A percentile compares a stretch with the other conserved stretches of the same genome.
phyloP scores from a whole-genome alignment of 2,888 invertebrate species.

The Diarsia brunnea region DNA sequence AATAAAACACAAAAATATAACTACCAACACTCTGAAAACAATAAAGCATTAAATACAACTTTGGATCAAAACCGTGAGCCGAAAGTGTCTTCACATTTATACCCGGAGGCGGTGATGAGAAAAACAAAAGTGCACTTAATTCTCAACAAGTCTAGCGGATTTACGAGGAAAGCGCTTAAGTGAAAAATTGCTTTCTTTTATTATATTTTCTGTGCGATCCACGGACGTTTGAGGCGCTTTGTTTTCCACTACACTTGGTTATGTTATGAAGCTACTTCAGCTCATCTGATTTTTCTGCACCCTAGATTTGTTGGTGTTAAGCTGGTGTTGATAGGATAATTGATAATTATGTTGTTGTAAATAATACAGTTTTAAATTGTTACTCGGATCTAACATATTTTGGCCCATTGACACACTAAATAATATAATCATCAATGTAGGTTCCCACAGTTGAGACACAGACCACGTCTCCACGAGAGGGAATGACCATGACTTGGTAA shows the following conservation, averaged over 20 bases:
- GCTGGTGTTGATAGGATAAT: neutral
- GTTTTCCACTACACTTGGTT: slow-evolving; percentile 48
- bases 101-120: slow-evolving; percentile 68
- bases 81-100: slow-evolving; percentile 66
- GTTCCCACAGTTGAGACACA: neutral
- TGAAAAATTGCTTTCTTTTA: slow-evolving; percentile 84
- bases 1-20: neutral
- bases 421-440: neutral
- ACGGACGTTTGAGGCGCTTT: slow-evolving; percentile 45
- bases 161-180: slow-evolving; percentile 80
- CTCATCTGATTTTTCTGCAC: neutral
- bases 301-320: neutral
- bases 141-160: slow-evolving; percentile 79
- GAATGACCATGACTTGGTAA: neutral
- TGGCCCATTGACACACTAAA: neutral
- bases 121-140: slow-evolving; percentile 83
- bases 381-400: neutral
- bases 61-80: slow-evolving; percentile 27
- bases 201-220: slow-evolving; percentile 74
- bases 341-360: neutral
- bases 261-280: slow-evolving; percentile 29
- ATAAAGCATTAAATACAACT: slow-evolving; percentile 27
- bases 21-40: slow-evolving; percentile 1
- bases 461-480: neutral
- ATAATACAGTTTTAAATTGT: neutral